Evolutionary conservation across 2,888 invertebrate genomes (phyloP), one percentile per base, ranked within the genome.

Genomic region (Tanytarsus gracilentus): DNA sequence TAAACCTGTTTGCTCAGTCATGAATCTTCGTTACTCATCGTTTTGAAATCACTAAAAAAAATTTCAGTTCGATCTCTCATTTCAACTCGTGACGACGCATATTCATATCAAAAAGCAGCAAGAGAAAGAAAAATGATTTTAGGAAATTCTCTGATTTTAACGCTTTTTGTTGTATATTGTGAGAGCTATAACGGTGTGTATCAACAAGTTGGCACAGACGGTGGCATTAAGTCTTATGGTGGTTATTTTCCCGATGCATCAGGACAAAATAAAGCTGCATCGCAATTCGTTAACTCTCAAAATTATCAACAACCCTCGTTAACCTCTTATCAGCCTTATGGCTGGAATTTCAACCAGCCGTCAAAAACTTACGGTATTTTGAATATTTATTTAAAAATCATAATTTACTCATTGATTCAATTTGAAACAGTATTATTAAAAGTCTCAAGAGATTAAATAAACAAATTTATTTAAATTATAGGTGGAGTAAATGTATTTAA

Each of bases 271-370:
- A 14, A 29, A 14, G 51, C 16, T 25, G 23, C 36, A 26, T 40
- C 9, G 25, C 21, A 55, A 39, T 39, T 26, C 23, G 26, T 52
- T 16, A 26, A 36, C 7, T 8, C 36, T 16, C 14, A 21, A 26
- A 53, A 53, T 33, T 23, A 53, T 36, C 26, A 40, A 40, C 55
- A 21, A 6, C 27, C 55, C 14, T 27, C 27, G 3, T 5, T 3
- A 23, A 23, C 23, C 1, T 21, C 40, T 44, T 44, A 44, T 44
- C 36, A 36, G 1, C 6, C 16, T 11, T 52, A 52, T 18, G 55
- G 55, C 7, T 55, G 55, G 55, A 55, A 55, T 27, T 40, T 39
- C 11, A 55, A 55, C 27, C 39, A 39, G 21, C 55, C 55, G 11
- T 8, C 25, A 9, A 23, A 40, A 55, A 55, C 55, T 40, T 55